Evolutionary conservation across 2,888 invertebrate species (phyloP).

Genomic region (Neoascia interrupta): DNA sequence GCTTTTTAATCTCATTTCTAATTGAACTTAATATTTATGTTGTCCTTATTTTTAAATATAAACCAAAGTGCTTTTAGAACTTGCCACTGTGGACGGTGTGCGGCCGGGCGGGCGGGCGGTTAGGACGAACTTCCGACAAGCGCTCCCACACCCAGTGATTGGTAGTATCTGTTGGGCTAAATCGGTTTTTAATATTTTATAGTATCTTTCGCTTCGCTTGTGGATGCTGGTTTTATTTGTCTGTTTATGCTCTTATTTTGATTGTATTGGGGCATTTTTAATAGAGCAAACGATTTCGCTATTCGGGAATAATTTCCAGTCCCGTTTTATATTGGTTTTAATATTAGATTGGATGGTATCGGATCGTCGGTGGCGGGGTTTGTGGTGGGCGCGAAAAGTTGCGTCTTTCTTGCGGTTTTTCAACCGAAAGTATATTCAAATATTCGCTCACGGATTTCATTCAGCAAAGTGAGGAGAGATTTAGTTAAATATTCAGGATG

Average conservation of each 20-base stretch:
- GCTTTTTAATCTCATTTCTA: slow-evolving; percentile 32
- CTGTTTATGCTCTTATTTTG: slow-evolving; percentile 15
- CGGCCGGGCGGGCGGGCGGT: no score
- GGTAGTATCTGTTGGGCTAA: slow-evolving; percentile 8
- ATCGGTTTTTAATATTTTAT: slow-evolving; percentile 57
- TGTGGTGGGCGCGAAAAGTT: neutral
- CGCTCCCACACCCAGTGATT: neutral
- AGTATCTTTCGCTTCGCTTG: slow-evolving; percentile 18
- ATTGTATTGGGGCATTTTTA: slow-evolving; percentile 20
- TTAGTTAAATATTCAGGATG: slow-evolving; percentile 31
- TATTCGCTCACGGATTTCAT: neutral
- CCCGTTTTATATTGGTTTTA: slow-evolving; percentile 25
- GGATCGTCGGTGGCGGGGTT: neutral
- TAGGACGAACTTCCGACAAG: no score
- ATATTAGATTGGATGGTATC: slow-evolving; percentile 15
- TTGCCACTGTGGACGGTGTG: no score
- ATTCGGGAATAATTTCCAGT: slow-evolving; percentile 20
- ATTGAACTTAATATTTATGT: slow-evolving; percentile 45
- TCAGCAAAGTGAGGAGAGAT: no score
- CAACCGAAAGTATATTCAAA: slow-evolving; percentile 10
- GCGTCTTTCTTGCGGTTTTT: slow-evolving; percentile 2
- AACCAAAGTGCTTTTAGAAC: slow-evolving; percentile 3
- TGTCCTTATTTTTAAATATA: slow-evolving; percentile 7
- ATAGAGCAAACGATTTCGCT: no score
- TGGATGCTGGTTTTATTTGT: slow-evolving; percentile 9